Base-by-base conservation (phyloP, 2,113 vertebrate species). In the Nothocercus nigrocapillus region DNA sequence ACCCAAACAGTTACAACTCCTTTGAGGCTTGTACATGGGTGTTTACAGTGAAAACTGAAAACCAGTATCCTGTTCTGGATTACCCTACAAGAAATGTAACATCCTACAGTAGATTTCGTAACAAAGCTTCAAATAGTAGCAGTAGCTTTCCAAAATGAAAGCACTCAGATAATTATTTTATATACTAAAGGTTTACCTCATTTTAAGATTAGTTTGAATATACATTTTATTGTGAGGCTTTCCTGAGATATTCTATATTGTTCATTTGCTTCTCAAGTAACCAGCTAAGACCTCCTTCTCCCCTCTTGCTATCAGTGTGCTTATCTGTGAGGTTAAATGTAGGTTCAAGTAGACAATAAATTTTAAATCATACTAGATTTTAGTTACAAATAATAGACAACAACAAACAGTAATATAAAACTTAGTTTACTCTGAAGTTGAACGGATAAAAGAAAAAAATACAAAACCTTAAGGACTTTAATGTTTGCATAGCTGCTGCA, bases 291-390 rank as follows among this genome's bases (percentile, higher is more conserved):
- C 24, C 24, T 79, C 27, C 22, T 80, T 90, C 53, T 95, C 89
- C 82, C 81, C 76, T 90, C 54, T 92, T 80, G 77, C 28, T 59
- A 90, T 80, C 63, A 93, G 82, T 77, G 72, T 95, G 92, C 90
- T 97, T 96, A 90, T 75, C 63, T 90, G 72, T 83, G 92, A 96
- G 81, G 85, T 90, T 97, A 97, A 98, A 95, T 95, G 93, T 82
- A 89, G 47, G 85, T 96, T 97, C 82, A 97, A 97, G 69, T 72
- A 84, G 22, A 51, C 85, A 93, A 88, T 8, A 92, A 95, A 96
- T 90, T 91, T 97, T 96, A 95, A 97, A 95, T 93, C 96, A 53
- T 80, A 95, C 95, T 94, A 94, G 82, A 22, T 49, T 97, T 97
- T 96, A 84, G n/a, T 73, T 94, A 95, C 42, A 72, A 85, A 88